phyloP scores from a whole-genome alignment of 2,797 vertebrate species.

The Lutjanus campechanus region DNA sequence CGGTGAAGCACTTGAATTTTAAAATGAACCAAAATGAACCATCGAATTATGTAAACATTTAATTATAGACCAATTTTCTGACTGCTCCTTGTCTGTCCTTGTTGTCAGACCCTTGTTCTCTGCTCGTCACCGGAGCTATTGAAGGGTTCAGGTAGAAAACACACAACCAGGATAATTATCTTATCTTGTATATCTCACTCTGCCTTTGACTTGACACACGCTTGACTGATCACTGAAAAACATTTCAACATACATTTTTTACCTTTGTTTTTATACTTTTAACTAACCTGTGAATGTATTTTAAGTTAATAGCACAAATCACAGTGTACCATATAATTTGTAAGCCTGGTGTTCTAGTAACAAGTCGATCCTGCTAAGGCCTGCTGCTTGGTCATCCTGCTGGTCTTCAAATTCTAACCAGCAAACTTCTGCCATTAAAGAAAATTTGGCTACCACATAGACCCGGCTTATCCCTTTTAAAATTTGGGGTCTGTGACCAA shows the following conservation, averaged over 20 bases:
- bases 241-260: constrained; percentile 1
- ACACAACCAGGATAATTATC: constrained; percentile 21
- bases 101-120: constrained; percentile 77
- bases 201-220: constrained; percentile 18
- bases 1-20: constrained; percentile 94
- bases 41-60: constrained; percentile 95
- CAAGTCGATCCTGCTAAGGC: no score
- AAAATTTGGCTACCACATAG: no score
- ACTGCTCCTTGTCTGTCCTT: constrained; percentile 76
- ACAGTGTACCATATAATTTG: background rate
- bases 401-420: background rate
- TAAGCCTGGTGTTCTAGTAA: constrained; percentile 1
- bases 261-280: background rate
- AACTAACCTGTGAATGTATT: background rate
- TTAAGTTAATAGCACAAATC: constrained; percentile 3
- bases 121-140: constrained; percentile 41
- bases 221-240: constrained; percentile 19
- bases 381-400: background rate
- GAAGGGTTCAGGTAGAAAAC: constrained; percentile 61
- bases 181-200: constrained; percentile 6
- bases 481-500: background rate
- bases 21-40: constrained; percentile 90
- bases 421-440: no score
- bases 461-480: no score
- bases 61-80: constrained; percentile 93